Evolutionary conservation across 2,797 vertebrate genomes (phyloP).

Genomic region (Loriculus beryllinus): DNA sequence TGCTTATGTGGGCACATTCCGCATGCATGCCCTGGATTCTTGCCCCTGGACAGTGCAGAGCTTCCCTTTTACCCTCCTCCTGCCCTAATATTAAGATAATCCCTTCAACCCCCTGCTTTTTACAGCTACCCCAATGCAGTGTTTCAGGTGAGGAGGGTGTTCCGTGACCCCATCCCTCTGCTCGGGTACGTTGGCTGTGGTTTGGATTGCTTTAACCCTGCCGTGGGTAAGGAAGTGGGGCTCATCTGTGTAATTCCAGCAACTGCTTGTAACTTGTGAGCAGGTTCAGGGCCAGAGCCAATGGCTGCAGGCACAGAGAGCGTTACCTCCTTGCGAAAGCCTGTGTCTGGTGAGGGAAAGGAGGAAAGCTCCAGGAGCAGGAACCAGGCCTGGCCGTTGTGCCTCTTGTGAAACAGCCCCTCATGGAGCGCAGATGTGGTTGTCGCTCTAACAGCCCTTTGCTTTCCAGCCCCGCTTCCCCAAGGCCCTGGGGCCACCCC

Average conservation of each 20-base stretch:
- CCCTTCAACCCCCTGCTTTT: accelerated
- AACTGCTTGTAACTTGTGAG: background rate
- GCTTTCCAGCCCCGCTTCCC: background rate
- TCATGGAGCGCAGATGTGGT: accelerated
- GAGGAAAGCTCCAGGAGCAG: background rate
- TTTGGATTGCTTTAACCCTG: background rate
- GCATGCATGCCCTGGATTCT: accelerated
- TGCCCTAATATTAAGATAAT: background rate
- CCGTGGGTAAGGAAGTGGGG: background rate
- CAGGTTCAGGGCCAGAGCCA: background rate
- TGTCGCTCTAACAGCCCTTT: background rate
- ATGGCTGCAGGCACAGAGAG: background rate
- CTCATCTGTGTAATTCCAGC: accelerated
- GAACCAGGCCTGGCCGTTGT: background rate
- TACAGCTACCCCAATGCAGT: background rate
- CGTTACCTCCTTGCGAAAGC: background rate
- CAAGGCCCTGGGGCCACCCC: accelerated
- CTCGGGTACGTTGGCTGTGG: accelerated
- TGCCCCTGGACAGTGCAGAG: background rate
- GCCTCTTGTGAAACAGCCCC: background rate
- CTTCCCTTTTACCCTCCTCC: background rate
- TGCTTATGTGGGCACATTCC: background rate
- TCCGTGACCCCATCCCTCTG: background rate
- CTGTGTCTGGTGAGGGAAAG: background rate
- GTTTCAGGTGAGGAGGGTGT: background rate